Evolutionary conservation across 1,140 invertebrate species (phyloP), one percentile per base, ranked within the genome.

Genomic region (Elymnias hypermnestra): DNA sequence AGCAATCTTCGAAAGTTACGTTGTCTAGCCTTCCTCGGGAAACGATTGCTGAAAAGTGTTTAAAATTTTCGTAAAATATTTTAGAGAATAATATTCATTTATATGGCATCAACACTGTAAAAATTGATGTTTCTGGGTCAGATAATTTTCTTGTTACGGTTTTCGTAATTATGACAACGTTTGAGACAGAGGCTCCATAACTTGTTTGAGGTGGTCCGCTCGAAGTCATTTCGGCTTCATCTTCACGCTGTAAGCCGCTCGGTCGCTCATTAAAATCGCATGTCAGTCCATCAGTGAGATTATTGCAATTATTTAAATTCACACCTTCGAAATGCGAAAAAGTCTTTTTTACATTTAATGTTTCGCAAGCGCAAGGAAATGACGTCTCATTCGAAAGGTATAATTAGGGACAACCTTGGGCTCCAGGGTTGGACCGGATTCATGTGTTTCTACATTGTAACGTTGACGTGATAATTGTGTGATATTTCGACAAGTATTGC

Each of bases 251-350:
- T 42, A 36, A 43, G 45, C 60, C 47, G 44, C 42, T 47, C 57
- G 73, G 57, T 72, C 76, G 47, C 54, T 83, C 74, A 84, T 84
- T 84, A 84, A 67, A 57, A 68, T 83, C 64, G 76, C 81, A 79
- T 83, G 81, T 77, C 63, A 50, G 68, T 71, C 68, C 62, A 67
- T 66, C 70, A 56, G 39, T 45, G 19, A 61, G 70, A 84, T 83
- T 82, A 83, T 84, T 84, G 81, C 76, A 83, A 84, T 84, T 83
- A 84, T 84, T 84, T 84, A 84, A 83, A 85, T 82, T 85, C 78
- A 79, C 81, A 83, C 81, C 81, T 85, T 79, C 68, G 71, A 63
- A 74, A 72, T 49, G 57, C 70, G 75, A 82, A 84, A 83, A 82
- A 76, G 66, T 66, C 63, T 72, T 68, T 67, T 81, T 81, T 73